phyloP scores from a whole-genome alignment of 2,888 invertebrate species.

The Tuberolachnus salignus region DNA sequence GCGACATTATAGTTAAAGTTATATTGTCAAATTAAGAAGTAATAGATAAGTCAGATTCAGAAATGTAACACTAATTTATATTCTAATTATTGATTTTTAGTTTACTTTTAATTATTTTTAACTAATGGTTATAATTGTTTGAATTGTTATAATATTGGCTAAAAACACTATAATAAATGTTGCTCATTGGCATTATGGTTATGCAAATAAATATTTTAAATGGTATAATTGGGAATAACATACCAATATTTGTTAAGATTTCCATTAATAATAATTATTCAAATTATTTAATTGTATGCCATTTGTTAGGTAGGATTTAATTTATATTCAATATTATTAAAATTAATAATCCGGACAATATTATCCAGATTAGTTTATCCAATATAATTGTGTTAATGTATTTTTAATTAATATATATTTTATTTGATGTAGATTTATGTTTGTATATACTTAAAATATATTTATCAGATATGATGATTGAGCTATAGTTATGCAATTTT shows the following conservation, averaged over 20 bases:
- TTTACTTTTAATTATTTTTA: constrained; percentile 11
- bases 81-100: not conserved
- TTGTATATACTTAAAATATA: too few species aligned
- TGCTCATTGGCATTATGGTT: constrained; percentile 41
- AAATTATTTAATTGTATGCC: too few species aligned
- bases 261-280: too few species aligned
- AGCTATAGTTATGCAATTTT: too few species aligned
- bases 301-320: too few species aligned
- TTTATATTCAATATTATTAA: too few species aligned
- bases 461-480: too few species aligned
- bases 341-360: too few species aligned
- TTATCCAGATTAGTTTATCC: too few species aligned
- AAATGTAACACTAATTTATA: constrained; percentile 1
- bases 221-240: not conserved
- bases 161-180: constrained; percentile 3
- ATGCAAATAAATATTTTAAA: constrained; percentile 21
- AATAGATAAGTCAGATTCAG: constrained; percentile 49
- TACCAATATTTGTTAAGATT: not conserved
- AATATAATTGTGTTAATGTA: too few species aligned
- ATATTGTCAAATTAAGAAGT: constrained; percentile 46
- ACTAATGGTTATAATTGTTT: not conserved
- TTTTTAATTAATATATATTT: too few species aligned
- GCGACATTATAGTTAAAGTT: constrained; percentile 3
- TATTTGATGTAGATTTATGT: too few species aligned
- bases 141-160: not conserved